These are phyloP conservation scores for Argyresthia albistria DNA, from an alignment of 2,888 invertebrate genomes.

Conservation along the genomic window DNA sequence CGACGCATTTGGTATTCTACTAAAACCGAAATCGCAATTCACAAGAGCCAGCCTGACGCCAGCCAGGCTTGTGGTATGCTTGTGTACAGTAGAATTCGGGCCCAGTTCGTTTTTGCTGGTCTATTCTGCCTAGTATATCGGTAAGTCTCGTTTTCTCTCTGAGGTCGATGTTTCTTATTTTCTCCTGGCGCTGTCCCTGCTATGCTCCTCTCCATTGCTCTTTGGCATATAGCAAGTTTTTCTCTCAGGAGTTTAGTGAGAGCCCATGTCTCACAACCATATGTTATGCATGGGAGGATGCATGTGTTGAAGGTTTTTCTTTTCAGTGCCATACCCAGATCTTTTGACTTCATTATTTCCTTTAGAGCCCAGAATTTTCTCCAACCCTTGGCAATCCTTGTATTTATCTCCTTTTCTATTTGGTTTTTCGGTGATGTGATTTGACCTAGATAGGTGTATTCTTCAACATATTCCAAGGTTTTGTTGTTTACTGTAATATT, in stretches of 20 bases:
- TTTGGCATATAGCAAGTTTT: not conserved
- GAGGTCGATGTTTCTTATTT: not conserved
- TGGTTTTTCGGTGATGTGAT: not conserved
- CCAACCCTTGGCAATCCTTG: conserved; percentile 3
- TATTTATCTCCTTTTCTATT: conserved; percentile 4
- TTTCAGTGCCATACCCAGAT: not conserved
- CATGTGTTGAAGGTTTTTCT: conserved; percentile 1
- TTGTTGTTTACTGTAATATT: not conserved
- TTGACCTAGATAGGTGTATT: too few relatives aligned
- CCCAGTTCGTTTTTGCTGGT: not conserved
- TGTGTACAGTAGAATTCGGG: too few relatives aligned
- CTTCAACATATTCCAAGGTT: conserved; percentile 2
- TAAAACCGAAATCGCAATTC: too few relatives aligned
- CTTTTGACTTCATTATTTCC: not conserved
- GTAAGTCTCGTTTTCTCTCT: not conserved
- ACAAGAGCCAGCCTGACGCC: too few relatives aligned
- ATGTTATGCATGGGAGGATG: not conserved
- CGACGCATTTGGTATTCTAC: too few relatives aligned
- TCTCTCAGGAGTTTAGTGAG: not conserved
- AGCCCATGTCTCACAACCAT: conserved; percentile 2
- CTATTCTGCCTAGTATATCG: not conserved
- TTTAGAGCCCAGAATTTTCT: conserved; percentile 4
- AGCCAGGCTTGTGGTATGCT: too few relatives aligned
- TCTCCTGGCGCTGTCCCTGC: not conserved
- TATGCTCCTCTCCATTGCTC: not conserved